Conservation (phyloP, 2,888 invertebrate species). For the Harpagoxenus sublaevis region DNA sequence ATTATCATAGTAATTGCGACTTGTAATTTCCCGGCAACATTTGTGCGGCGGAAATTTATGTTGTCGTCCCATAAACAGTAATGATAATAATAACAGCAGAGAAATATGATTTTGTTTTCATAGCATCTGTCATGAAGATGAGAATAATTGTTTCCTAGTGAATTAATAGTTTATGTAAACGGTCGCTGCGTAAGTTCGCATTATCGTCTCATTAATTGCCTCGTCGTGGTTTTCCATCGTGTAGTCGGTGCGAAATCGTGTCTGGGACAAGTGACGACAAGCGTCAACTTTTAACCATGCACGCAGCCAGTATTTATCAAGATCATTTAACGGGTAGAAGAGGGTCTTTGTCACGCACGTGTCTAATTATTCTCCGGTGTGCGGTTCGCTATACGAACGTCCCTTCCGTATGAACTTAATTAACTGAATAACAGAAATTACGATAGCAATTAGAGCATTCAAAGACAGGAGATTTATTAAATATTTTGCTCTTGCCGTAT, state of each 20-base stretch:
- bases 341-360: conserved; percentile 49
- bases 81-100: conserved; percentile 29
- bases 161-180: conserved; percentile 31
- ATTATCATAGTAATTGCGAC: conserved; percentile 42
- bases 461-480: conserved; percentile 19
- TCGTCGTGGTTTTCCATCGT: not conserved
- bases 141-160: conserved; percentile 31
- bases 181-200: not conserved
- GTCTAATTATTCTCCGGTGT: conserved; percentile 51
- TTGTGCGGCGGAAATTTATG: conserved; percentile 22
- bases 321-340: conserved; percentile 48
- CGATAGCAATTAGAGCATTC: conserved; percentile 50
- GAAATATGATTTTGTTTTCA: conserved; percentile 40
- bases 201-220: conserved; percentile 27
- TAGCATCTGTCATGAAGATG: not conserved
- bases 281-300: conserved; percentile 48
- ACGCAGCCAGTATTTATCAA: conserved; percentile 42
- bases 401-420: conserved; percentile 36
- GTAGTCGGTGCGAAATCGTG: conserved; percentile 13
- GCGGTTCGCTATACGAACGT: conserved; percentile 9
- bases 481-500: not conserved
- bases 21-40: conserved; percentile 41
- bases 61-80: conserved; percentile 38
- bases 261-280: conserved; percentile 46
- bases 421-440: conserved; percentile 45